Percentiles rank a stretch among this genome's conserved stretches.
Conservation (phyloP, 2,113 vertebrate species). For the Catharus fuscescens region DNA sequence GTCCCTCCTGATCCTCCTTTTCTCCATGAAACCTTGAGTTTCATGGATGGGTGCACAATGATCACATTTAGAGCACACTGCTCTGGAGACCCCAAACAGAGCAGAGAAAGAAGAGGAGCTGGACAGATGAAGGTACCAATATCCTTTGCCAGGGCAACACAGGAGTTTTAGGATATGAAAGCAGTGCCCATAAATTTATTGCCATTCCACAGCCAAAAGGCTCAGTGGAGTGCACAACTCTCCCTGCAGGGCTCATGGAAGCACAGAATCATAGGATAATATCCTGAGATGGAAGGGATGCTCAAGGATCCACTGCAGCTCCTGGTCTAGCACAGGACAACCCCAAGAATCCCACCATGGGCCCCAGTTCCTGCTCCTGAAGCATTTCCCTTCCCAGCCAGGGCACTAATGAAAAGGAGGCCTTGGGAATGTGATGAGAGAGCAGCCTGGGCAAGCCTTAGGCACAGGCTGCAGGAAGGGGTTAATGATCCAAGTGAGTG, state of each 20-base stretch:
- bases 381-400: neutral
- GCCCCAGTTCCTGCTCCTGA: neutral
- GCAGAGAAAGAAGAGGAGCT: neutral
- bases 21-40: neutral
- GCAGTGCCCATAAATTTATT: neutral
- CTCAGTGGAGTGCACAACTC: accelerated
- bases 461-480: neutral
- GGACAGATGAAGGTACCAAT: accelerated
- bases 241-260: neutral
- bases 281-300: neutral
- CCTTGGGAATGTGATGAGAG: neutral
- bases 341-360: neutral
- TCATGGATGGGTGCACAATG: accelerated
- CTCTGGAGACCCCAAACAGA: neutral
- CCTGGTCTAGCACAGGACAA: neutral
- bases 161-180: neutral
- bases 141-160: neutral
- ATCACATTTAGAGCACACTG: accelerated
- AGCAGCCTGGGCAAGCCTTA: neutral
- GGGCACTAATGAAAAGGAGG: neutral
- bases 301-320: neutral
- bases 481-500: neutral
- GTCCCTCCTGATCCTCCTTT: neutral
- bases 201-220: neutral
- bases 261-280: neutral